Evolutionary conservation across 2,797 vertebrate species (phyloP), one percentile per base, ranked within the genome.

Genomic region (Anas acuta): DNA sequence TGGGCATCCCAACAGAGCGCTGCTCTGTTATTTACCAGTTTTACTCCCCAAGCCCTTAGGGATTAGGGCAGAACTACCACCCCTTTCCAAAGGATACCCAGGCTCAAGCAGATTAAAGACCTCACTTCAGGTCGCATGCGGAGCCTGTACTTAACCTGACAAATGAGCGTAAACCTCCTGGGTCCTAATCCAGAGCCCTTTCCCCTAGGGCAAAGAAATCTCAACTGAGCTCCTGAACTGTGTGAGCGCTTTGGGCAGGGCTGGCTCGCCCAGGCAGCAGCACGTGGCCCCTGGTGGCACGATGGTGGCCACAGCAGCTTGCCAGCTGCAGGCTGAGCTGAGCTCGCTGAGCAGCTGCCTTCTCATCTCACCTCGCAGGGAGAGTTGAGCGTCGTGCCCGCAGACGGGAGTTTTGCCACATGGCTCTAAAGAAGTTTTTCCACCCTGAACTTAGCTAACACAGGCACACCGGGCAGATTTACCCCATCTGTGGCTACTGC

Each of bases 101-200:
- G 43, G 71, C 71, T 61, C 33, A 13, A 43, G 32, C 77, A 89
- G 81, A 92, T 93, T 92, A 90, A 91, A 91, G 80, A 84, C 54
- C 72, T 74, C 49, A 19, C 23, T 87, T 65, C 49, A 78, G 61
- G 58, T 72, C 72, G 35, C 73, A 45, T 70, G 60, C 23, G 4
- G 90, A 72, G 43, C 26, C 85, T 91, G n/a, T 70, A 84, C 51
- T 94, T 92, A 88, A 81, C 30, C 35, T 91, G 93, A 92, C 77
- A 93, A 95, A 93, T 80, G 8, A 88, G 87, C 74, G 84, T 90
- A 92, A 83, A 32, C 87, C 41, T 94, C 35, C 33, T 5, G 39
- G 74, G 71, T 82, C 39, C 77, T 77, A 90, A 95, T 61, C 76
- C 79, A 67, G 89, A 76, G 49, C 49, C 35, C 33, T 92, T 92